These are phyloP conservation scores for Siniperca undulata DNA, from an alignment of 2,797 vertebrate genomes.

Conservation along the genomic window DNA sequence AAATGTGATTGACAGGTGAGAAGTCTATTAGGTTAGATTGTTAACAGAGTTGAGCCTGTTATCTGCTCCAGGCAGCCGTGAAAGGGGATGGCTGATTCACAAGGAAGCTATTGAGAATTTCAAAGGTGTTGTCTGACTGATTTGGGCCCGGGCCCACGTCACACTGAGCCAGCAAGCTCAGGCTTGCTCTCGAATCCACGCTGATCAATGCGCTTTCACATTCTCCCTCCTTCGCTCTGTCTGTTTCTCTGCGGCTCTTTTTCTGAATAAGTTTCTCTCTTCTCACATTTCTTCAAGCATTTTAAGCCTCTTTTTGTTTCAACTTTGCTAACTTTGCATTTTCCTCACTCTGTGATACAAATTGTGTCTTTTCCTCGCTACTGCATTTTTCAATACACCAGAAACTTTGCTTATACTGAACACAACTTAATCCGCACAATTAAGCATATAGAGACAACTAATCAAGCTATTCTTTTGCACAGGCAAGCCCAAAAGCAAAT, in stretches of 20 bases:
- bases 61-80: constrained; percentile 87
- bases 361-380: constrained; percentile 45
- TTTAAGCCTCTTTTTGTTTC: constrained; percentile 72
- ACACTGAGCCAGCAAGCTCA: constrained; percentile 68
- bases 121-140: constrained; percentile 88
- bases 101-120: constrained; percentile 87
- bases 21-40: constrained; percentile 90
- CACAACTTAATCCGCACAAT: constrained; percentile 75
- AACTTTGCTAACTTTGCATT: constrained; percentile 73
- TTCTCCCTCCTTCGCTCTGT: constrained; percentile 45
- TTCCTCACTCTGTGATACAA: constrained; percentile 56
- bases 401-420: constrained; percentile 63
- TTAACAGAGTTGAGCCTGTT: constrained; percentile 87
- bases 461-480: constrained; percentile 67
- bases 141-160: constrained; percentile 78
- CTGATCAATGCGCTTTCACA: constrained; percentile 81
- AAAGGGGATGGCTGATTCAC: constrained; percentile 84
- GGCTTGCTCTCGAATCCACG: constrained; percentile 72
- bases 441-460: constrained; percentile 69
- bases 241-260: constrained; percentile 34
- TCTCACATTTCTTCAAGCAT: constrained; percentile 63
- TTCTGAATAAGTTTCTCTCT: constrained; percentile 43
- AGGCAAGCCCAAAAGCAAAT: constrained; percentile 71
- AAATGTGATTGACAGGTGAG: constrained; percentile 86
- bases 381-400: constrained; percentile 55